Evolutionary conservation across 2,888 invertebrate species (phyloP).

Genomic region (Phasia obesa): DNA sequence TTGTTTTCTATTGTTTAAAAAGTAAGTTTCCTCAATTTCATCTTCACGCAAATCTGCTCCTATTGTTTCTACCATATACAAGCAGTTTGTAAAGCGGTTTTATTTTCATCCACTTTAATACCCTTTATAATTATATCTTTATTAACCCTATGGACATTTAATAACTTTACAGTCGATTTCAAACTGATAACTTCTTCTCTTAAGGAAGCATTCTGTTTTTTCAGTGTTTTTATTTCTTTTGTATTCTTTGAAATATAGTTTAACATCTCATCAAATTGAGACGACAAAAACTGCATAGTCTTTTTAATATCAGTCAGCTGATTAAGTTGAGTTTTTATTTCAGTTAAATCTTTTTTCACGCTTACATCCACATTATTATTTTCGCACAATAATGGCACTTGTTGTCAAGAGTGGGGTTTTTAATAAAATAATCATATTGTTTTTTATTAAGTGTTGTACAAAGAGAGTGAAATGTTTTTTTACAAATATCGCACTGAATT

Average conservation of each 20-base stretch:
- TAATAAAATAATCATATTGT: constrained; percentile 1
- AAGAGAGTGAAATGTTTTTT: constrained; percentile 7
- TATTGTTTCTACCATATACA: constrained; percentile 6
- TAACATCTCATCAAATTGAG: constrained; percentile 22
- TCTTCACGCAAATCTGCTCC: constrained; percentile 11
- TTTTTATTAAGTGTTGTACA: constrained; percentile 3
- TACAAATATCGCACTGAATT: constrained; percentile 15
- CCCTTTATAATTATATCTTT: constrained; percentile 29
- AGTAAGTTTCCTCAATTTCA: constrained; percentile 13
- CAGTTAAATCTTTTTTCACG: not conserved
- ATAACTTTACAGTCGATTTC: constrained; percentile 7
- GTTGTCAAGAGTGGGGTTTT: constrained; percentile 13
- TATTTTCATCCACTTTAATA: constrained; percentile 8
- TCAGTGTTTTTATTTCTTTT: constrained; percentile 15
- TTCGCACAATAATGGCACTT: constrained; percentile 23
- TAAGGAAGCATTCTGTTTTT: constrained; percentile 17
- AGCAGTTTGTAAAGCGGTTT: constrained; percentile 3
- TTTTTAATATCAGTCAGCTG: constrained; percentile 16
- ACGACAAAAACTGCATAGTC: constrained; percentile 30
- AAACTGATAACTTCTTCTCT: constrained; percentile 21
- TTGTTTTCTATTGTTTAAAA: constrained; percentile 2
- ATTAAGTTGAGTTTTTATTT: constrained; percentile 18
- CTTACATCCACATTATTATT: not conserved
- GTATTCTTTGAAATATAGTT: constrained; percentile 9
- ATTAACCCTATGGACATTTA: not conserved